Percentiles rank a stretch among this genome's conserved stretches.
Conservation (phyloP, 1,140 invertebrate genomes). For the Tyrophagus putrescentiae region DNA sequence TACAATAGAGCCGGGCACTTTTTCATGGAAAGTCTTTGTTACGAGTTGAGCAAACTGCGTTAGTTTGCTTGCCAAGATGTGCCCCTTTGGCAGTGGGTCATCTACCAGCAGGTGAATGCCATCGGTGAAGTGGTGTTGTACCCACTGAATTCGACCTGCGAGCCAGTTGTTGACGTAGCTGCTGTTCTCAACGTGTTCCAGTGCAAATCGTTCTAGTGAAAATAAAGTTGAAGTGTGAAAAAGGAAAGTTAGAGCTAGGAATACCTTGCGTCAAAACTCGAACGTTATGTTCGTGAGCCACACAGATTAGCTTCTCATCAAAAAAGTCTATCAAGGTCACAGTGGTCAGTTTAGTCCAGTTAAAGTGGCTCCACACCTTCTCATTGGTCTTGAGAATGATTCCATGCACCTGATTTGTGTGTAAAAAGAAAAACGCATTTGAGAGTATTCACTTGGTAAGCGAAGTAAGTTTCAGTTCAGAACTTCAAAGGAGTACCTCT, state of each 20-base stretch:
- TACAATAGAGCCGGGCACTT: slow-evolving; percentile 31
- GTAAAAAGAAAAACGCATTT: too few species aligned
- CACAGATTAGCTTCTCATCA: slow-evolving; percentile 31
- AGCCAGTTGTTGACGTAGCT: slow-evolving; percentile 31
- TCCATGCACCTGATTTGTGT: slow-evolving; percentile 31
- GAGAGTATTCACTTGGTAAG: too few species aligned
- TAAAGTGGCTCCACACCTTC: slow-evolving; percentile 32
- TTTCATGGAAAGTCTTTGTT: slow-evolving; percentile 28
- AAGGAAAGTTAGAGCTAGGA: not conserved
- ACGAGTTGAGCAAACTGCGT: slow-evolving; percentile 32
- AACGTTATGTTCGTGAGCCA: slow-evolving; percentile 32
- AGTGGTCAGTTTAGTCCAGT: slow-evolving; percentile 35
- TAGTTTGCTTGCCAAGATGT: slow-evolving; percentile 29
- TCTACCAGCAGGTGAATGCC: slow-evolving; percentile 38
- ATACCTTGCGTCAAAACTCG: slow-evolving; percentile 28
- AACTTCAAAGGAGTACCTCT: too few species aligned
- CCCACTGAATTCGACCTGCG: slow-evolving; percentile 28
- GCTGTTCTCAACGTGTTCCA: slow-evolving; percentile 28
- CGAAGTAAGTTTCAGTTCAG: too few species aligned
- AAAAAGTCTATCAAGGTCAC: slow-evolving; percentile 32
- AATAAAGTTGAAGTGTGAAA: not conserved
- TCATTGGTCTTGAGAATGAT: slow-evolving; percentile 31
- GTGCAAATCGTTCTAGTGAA: slow-evolving; percentile 26
- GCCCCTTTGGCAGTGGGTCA: slow-evolving; percentile 29
- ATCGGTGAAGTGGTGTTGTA: slow-evolving; percentile 32